Base-by-base conservation (phyloP, 2,797 vertebrate species). In the Nannoperca australis region DNA sequence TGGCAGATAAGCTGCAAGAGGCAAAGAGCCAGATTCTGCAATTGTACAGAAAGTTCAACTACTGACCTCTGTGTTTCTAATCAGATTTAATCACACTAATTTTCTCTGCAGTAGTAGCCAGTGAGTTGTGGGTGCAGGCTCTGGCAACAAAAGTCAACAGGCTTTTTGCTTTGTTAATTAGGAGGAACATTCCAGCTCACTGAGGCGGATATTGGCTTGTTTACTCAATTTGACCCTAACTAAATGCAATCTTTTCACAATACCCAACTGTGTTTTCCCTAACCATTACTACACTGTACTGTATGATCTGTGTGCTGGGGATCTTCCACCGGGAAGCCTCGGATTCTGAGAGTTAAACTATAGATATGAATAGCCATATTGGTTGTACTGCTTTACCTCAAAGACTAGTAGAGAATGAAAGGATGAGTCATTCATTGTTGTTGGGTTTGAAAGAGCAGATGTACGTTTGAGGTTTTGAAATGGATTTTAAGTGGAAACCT, bases 101-200 rank as follows among this genome's bases (percentile, higher is more conserved):
- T 30, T 70, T 73, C 59, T 75, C 56, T 78, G 73, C 61, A 64
- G 40, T 24, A 17, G 45, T n/a, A 44, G 58, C 50, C 72, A 56
- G 36, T 59, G 67, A 74, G 67, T 62, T 34, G 72, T 32, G 75
- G 24, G 30, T 60, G 20, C 2, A 9, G 1, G 36, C 0, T 2
- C 53, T 67, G 71, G 32, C n/a, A 60, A 22, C 51, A 51, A 60
- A 56, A 55, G 40, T 73, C 59, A 62, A 72, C 44, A 49, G 32
- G 59, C 50, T 60, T 76, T 38, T 71, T 56, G 45, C 70, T 81
- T 73, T 44, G 70, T 82, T 79, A 71, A 90, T 84, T 56, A 78
- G 38, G n/a, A 32, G 61, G 36, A 50, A 64, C 40, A 79, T 65
- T 58, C 47, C 18, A 64, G 65, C 53, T 78, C 77, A 70, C 27